Evolutionary conservation across 2,888 invertebrate species (phyloP), one percentile per base, ranked within the genome.

Genomic region (Epirrhoe alternata): DNA sequence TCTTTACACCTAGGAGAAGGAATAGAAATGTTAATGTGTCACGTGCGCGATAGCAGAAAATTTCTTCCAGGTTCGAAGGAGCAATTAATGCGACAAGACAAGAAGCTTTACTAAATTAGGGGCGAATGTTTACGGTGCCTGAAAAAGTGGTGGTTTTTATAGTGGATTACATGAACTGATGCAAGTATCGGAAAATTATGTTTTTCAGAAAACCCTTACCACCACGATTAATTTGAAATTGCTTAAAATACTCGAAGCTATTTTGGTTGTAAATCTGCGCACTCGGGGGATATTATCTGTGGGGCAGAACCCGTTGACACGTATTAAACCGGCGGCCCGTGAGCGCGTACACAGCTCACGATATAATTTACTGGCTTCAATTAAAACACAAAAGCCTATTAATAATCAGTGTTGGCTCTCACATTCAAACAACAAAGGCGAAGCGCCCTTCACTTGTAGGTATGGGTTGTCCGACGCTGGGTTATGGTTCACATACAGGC

Each of bases 231-330:
- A 53, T 60, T 12, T 53, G 4, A 35, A 61, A 50, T 6, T 14
- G 2, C 24, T 61, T 45, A 30, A 50, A 56, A 42, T 49, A 7
- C 38, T 30, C 38, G 38, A 14, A 42, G 51, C 24, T 57, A 45
- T 56, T 57, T 51, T 6, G 17, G 45, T 45, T 16, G 45, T 57
- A 56, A 61, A 61, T 38, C 62, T 51, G 55, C 42, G 45, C 45
- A 53, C 5, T 55, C 49, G 24, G 17, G 56, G 30, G 51, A 42
- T 42, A 51, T 31, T 57, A 62, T 51, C 56, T 51, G 62, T 50
- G 55, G 47, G 62, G 58, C 49, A n/a, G 52, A 33, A 52, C 6
- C 56, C 63, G 60, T n/a, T 56, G 67, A 63, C 67, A 56, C 59
- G 67, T 38, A 60, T 45, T 56, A 59, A 55, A 55, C 17, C 49